These are phyloP conservation scores for Raja brachyura DNA, from an alignment of 2,113 vertebrate species.

Conservation along the genomic window DNA sequence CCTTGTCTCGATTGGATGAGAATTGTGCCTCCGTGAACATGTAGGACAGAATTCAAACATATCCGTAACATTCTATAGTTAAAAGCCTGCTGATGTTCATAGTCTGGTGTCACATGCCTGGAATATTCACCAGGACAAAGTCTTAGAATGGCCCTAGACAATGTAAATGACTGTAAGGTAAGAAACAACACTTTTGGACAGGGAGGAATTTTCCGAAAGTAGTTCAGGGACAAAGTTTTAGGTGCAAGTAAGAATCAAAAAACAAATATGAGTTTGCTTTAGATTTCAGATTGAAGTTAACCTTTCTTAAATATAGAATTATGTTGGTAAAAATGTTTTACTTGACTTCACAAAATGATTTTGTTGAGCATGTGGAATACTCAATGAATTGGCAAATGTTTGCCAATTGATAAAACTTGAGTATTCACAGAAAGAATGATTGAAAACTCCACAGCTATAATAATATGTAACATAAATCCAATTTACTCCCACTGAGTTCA, in stretches of 20 bases:
- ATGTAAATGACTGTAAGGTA: neutral
- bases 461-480: neutral
- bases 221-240: neutral
- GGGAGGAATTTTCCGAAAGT: neutral
- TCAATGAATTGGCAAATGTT: neutral
- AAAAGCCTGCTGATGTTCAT: neutral
- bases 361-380: neutral
- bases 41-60: neutral
- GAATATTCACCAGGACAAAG: neutral
- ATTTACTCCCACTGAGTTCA: slow-evolving; percentile 10
- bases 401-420: neutral
- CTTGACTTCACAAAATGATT: slow-evolving; percentile 16
- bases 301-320: neutral
- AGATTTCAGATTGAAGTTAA: neutral
- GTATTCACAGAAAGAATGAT: slow-evolving; percentile 2
- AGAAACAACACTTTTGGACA: neutral
- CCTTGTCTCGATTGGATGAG: neutral
- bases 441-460: neutral
- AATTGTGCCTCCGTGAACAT: neutral
- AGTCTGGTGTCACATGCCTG: neutral
- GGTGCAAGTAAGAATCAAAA: neutral
- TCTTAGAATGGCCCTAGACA: neutral
- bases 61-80: neutral
- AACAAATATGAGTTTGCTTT: neutral
- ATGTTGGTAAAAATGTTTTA: neutral